Evolutionary conservation across 2,113 vertebrate species (phyloP).

Genomic region (Apodemus sylvaticus): DNA sequence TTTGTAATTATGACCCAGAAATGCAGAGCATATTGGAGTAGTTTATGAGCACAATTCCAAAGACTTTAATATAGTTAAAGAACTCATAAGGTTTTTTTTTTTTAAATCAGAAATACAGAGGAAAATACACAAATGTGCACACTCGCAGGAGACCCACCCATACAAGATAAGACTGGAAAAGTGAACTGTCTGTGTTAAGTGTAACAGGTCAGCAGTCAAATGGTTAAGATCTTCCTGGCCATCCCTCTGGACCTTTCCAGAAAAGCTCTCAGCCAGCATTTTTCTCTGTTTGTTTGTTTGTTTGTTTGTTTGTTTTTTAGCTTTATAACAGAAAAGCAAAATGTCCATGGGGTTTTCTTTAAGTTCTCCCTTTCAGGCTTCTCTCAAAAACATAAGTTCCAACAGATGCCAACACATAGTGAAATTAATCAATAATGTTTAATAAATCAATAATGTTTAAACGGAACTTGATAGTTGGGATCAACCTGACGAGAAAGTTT

Average conservation of each 20-base stretch:
- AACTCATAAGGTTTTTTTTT: conserved; percentile 35
- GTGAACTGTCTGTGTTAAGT: not conserved
- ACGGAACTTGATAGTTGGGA: not conserved
- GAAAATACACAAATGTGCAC: not conserved
- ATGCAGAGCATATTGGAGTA: conserved; percentile 59
- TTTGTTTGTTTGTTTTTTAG: not conserved
- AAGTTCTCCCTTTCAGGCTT: conserved; percentile 19
- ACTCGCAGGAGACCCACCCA: not conserved
- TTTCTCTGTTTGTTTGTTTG: not conserved
- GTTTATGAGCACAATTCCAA: conserved; percentile 63
- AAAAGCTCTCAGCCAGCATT: not conserved
- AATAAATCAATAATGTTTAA: conserved; percentile 7
- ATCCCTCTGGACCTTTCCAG: conserved; percentile 37
- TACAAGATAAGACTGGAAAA: not conserved
- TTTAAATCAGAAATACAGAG: not conserved
- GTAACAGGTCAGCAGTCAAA: not conserved
- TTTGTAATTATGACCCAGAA: conserved; percentile 74
- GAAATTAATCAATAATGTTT: not conserved
- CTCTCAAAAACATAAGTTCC: not conserved
- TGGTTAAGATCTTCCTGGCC: not conserved
- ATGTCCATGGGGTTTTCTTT: not conserved
- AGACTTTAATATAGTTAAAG: conserved; percentile 56
- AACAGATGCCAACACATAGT: not conserved
- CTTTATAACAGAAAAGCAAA: conserved; percentile 46
- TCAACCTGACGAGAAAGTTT: conserved; percentile 17